Percentiles rank a stretch among this genome's conserved stretches.
Evolutionary conservation across 1,140 invertebrate genomes (phyloP).

Genomic region (Zophobas atratus): DNA sequence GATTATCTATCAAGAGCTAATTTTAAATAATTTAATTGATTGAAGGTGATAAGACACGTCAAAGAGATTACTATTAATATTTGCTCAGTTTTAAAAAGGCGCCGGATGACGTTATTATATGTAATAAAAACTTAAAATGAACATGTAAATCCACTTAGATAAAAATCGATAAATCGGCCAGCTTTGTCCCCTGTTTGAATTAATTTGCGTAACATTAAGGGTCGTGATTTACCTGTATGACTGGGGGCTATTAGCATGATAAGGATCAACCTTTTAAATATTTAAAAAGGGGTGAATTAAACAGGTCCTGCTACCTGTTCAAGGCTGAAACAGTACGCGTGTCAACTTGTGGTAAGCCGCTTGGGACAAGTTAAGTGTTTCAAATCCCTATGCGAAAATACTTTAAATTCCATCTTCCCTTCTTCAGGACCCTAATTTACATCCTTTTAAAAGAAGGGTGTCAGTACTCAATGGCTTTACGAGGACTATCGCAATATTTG

Average conservation of each 20-base stretch:
- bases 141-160: conserved; percentile 36
- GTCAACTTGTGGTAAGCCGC: conserved; percentile 53
- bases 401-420: conserved; percentile 62
- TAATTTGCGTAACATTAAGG: conserved; percentile 50
- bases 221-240: conserved; percentile 43
- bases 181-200: conserved; percentile 41
- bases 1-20: conserved; percentile 34
- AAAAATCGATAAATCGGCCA: conserved; percentile 3
- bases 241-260: conserved; percentile 49
- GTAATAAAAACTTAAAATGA: conserved; percentile 34
- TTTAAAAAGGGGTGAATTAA: conserved; percentile 58
- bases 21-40: conserved; percentile 35
- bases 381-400: conserved; percentile 57
- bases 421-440: conserved; percentile 61
- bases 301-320: conserved; percentile 56
- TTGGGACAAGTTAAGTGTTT: conserved; percentile 55
- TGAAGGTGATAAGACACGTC: conserved; percentile 37
- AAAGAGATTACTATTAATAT: conserved; percentile 11
- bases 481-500: conserved; percentile 33
- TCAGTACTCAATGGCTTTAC: conserved; percentile 33
- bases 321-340: conserved; percentile 50
- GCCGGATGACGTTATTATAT: conserved; percentile 4
- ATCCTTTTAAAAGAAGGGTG: conserved; percentile 57
- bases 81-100: background rate
- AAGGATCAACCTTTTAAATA: conserved; percentile 50